phyloP scores from a whole-genome alignment of 2,888 invertebrate genomes.

The Catonia carolina region DNA sequence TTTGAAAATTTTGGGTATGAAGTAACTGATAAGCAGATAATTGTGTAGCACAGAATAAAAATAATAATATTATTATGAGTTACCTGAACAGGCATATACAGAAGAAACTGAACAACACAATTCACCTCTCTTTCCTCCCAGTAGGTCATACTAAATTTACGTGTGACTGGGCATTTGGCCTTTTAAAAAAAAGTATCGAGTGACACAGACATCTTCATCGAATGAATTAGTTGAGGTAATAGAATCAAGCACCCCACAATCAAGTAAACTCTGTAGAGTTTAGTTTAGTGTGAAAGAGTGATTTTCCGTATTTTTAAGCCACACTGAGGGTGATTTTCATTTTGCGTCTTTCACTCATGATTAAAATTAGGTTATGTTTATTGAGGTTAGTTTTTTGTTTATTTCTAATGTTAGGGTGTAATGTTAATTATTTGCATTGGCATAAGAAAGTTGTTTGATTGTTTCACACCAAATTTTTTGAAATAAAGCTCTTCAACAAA shows the following conservation, averaged over 20 bases:
- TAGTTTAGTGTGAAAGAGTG: too few relatives aligned
- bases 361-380: too few relatives aligned
- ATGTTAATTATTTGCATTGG: too few relatives aligned
- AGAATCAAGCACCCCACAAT: not conserved
- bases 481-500: too few relatives aligned
- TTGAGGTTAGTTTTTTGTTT: too few relatives aligned
- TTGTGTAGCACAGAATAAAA: conserved; percentile 23
- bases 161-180: conserved; percentile 1
- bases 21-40: conserved; percentile 15
- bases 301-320: too few relatives aligned
- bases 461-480: too few relatives aligned
- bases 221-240: not conserved
- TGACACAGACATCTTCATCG: not conserved
- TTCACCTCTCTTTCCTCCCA: not conserved
- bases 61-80: conserved; percentile 5
- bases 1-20: conserved; percentile 3
- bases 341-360: too few relatives aligned
- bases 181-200: conserved; percentile 1
- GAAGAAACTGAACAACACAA: conserved; percentile 2
- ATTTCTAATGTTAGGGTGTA: too few relatives aligned
- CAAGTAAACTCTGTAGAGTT: too few relatives aligned
- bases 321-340: too few relatives aligned
- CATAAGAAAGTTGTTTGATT: too few relatives aligned
- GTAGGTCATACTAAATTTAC: conserved; percentile 3
- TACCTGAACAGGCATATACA: not conserved